These are phyloP conservation scores for Caenorhabditis virilis DNA, from an alignment of 2,888 invertebrate genomes.

Conservation along the genomic window DNA sequence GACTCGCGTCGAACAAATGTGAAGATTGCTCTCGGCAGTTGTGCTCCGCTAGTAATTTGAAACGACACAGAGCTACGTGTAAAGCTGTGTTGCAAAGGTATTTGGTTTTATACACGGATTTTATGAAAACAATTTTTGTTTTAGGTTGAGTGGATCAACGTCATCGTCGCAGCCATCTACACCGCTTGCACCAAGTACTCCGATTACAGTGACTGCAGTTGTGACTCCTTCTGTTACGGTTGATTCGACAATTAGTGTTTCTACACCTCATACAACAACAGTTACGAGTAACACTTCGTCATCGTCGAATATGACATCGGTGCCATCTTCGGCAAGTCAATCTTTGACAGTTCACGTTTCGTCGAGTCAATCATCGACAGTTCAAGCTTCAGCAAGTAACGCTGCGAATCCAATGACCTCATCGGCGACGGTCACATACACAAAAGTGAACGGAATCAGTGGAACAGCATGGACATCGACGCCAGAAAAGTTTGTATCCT, in stretches of 20 bases:
- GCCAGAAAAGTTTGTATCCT: neutral
- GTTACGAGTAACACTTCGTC: neutral
- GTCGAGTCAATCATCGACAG: no score
- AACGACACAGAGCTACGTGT: constrained; percentile 55
- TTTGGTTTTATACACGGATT: neutral
- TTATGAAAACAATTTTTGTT: neutral
- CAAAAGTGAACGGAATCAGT: constrained; percentile 5
- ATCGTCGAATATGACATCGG: neutral
- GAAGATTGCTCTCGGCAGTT: constrained; percentile 44
- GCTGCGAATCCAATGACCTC: no score
- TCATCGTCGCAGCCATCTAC: constrained; percentile 7
- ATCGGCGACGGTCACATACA: constrained; percentile 26
- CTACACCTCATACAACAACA: neutral
- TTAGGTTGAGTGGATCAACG: neutral
- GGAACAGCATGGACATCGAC: neutral
- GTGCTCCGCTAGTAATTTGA: constrained; percentile 56
- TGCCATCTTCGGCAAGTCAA: neutral
- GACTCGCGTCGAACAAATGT: constrained; percentile 30
- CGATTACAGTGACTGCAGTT: neutral
- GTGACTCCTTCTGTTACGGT: neutral
- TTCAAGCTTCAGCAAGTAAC: no score
- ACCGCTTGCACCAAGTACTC: neutral
- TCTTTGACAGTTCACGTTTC: no score
- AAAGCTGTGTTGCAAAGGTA: constrained; percentile 29
- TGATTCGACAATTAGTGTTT: neutral